A percentile compares a stretch with the other conserved stretches of the same genome.
These are phyloP conservation scores for Ectemnius continuus DNA, from an alignment of 2,888 invertebrate species.

Conservation along the genomic window DNA sequence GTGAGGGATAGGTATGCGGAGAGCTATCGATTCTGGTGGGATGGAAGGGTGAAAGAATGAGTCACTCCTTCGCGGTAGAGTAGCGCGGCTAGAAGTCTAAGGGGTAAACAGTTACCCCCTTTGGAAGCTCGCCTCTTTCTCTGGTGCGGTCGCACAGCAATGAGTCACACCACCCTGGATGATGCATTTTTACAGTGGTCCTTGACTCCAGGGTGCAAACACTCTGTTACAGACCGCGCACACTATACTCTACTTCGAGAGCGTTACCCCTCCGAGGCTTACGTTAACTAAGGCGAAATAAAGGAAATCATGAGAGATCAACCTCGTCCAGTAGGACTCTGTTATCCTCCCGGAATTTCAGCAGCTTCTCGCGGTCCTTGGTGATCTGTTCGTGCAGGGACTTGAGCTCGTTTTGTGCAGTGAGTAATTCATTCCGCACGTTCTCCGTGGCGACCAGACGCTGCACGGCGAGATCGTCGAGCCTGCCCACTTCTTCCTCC, in stretches of 20 bases:
- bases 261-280: not conserved
- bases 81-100: slow-evolving; percentile 39
- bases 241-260: not conserved
- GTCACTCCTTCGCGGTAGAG: slow-evolving; percentile 57
- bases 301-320: not conserved
- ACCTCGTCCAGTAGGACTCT: slow-evolving; percentile 73
- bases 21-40: slow-evolving; percentile 19
- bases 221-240: not conserved
- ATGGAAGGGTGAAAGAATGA: slow-evolving; percentile 53
- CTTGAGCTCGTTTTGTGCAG: slow-evolving; percentile 63
- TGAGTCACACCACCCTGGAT: slow-evolving; percentile 50
- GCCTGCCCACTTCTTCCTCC: slow-evolving; percentile 57
- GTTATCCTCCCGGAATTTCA: slow-evolving; percentile 74
- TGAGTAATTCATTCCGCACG: slow-evolving; percentile 70
- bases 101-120: slow-evolving; percentile 46
- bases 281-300: not conserved
- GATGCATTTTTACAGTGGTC: slow-evolving; percentile 44
- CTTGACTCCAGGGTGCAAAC: slow-evolving; percentile 3
- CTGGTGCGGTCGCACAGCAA: slow-evolving; percentile 24
- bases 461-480: slow-evolving; percentile 63
- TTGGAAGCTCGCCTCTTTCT: slow-evolving; percentile 35
- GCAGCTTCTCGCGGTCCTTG: slow-evolving; percentile 73
- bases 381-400: slow-evolving; percentile 71
- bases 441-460: slow-evolving; percentile 68
- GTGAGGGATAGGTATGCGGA: not conserved